Evolutionary conservation across 2,888 invertebrate species (phyloP), one percentile per base, ranked within the genome.

Genomic region (Bugula neritina): DNA sequence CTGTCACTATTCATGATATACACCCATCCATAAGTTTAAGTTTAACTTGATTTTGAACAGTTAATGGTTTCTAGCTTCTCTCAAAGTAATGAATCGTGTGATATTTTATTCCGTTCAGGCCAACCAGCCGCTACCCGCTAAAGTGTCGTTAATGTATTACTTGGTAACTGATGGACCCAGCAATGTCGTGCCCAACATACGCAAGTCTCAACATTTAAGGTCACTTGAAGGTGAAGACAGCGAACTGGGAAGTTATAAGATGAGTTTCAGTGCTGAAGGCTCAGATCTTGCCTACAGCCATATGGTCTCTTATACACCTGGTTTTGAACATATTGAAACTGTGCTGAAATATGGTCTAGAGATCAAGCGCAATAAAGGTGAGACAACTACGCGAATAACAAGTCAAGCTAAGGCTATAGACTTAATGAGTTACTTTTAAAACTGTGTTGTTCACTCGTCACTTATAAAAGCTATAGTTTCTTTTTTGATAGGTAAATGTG

Each of bases 161-260:
- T 77, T 81, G 69, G 81, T 82, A 0, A 84, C 93, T 13, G 94
- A 94, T 79, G 81, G 80, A 52, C 78, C 80, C 71, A 84, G 83
- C 35, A 71, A 74, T 1, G 63, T 85, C 29, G 75, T 78, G 63
- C 81, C 82, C 5, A 73, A 74, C 0, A 72, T 80, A 25, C 76
- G 77, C 3, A 80, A 79, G 71, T 78, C 21, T 3, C 63, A 78
- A 34, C 74, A 77, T 31, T 74, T 88, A 13, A 87, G 88, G 0
- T 89, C 89, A 0, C 84, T 91, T n/a, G 83, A 87, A 73, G 96
- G 96, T 0, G 88, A 90, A 79, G 91, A 93, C 0, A 88, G 90
- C 1, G 89, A 90, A 1, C 85, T 95, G 5, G 92, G 92, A 34
- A 88, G 90, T 77, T 97, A 94, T 80, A 88, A 87, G 54, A 83